These are phyloP conservation scores for Drosophila flavopinicola DNA, from an alignment of 2,888 invertebrate species.

Conservation along the genomic window DNA sequence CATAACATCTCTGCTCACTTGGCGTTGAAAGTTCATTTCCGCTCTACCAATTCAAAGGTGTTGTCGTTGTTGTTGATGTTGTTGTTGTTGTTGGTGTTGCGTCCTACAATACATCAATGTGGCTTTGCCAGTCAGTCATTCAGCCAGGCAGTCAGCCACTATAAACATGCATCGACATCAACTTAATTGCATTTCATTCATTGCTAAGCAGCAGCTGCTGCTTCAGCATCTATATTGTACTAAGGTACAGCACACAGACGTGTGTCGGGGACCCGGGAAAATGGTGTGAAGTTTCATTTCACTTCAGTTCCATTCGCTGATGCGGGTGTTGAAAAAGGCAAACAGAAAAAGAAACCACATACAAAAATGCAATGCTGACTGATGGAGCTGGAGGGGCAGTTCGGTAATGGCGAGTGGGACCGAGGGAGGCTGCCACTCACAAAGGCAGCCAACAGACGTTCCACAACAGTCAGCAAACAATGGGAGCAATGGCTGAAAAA, in stretches of 20 bases:
- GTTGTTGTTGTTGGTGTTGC: background rate
- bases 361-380: conserved; percentile 55
- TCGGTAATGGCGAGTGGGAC: conserved; percentile 14
- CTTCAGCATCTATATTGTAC: conserved; percentile 6
- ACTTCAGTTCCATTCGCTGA: conserved; percentile 57
- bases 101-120: conserved; percentile 19
- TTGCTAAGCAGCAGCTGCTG: conserved; percentile 63
- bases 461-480: conserved; percentile 50
- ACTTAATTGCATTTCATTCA: conserved; percentile 79
- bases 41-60: conserved; percentile 27
- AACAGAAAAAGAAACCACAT: conserved; percentile 17
- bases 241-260: conserved; percentile 4
- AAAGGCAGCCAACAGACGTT: conserved; percentile 28
- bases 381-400: conserved; percentile 1
- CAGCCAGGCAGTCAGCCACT: conserved; percentile 38
- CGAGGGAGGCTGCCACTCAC: conserved; percentile 38
- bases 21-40: conserved; percentile 42
- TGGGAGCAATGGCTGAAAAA: conserved; percentile 62
- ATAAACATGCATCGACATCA: conserved; percentile 71
- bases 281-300: conserved; percentile 79
- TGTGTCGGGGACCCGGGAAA: conserved; percentile 28
- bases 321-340: conserved; percentile 39
- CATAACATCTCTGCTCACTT: conserved; percentile 27
- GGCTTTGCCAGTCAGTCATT: conserved; percentile 35
- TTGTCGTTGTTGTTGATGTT: conserved; percentile 6